These are phyloP conservation scores for Nomada fabriciana DNA, from an alignment of 2,888 invertebrate species.

Conservation along the genomic window DNA sequence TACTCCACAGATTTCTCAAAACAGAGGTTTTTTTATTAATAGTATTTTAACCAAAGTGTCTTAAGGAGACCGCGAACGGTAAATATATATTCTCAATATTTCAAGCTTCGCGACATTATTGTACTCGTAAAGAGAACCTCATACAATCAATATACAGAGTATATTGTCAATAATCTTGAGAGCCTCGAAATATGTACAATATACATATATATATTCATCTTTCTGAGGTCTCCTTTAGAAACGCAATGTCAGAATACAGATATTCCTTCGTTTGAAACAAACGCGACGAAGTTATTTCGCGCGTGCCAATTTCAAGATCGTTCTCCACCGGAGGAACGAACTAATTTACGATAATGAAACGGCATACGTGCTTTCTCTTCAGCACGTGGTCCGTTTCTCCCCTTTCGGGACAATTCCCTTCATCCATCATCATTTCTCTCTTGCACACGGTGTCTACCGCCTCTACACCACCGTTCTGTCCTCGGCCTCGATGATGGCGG, in stretches of 20 bases:
- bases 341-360: constrained; percentile 63
- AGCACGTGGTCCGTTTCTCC: constrained; percentile 41
- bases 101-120: no score
- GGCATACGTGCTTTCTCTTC: constrained; percentile 45
- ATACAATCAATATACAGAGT: no score
- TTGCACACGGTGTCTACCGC: constrained; percentile 8
- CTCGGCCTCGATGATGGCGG: constrained; percentile 36
- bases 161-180: no score
- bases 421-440: constrained; percentile 3
- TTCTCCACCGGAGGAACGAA: constrained; percentile 24
- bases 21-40: neutral
- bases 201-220: no score
- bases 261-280: neutral
- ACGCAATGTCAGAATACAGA: neutral
- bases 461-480: neutral
- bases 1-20: neutral
- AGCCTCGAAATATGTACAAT: no score
- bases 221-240: no score
- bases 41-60: no score
- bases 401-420: constrained; percentile 43
- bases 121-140: no score
- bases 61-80: no score
- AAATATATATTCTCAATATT: no score
- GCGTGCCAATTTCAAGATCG: constrained; percentile 37
- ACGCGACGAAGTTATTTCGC: constrained; percentile 25